Percentiles rank a stretch among this genome's conserved stretches.
Conservation (phyloP, 1,140 invertebrate genomes). For the Trichonephila clavipes region DNA sequence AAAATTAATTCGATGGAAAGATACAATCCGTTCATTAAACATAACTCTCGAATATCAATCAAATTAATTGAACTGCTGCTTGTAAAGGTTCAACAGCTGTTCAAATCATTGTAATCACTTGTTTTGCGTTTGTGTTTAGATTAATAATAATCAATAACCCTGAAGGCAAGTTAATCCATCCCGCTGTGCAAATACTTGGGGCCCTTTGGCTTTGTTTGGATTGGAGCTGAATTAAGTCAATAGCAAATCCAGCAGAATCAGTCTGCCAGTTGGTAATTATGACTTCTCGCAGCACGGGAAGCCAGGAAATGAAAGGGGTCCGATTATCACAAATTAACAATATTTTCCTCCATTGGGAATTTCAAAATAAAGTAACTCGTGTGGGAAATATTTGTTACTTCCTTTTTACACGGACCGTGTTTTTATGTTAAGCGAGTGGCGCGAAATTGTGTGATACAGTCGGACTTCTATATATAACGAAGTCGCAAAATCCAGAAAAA, state of each 20-base stretch:
- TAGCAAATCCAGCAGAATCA: background rate
- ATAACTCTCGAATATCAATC: background rate
- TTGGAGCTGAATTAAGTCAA: background rate
- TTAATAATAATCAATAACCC: background rate
- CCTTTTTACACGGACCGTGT: too few species aligned
- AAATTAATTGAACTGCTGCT: background rate
- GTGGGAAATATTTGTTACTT: too few species aligned
- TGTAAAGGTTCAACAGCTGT: background rate
- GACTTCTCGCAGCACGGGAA: too few species aligned
- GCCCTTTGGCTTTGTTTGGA: background rate
- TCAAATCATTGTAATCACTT: background rate
- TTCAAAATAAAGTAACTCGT: too few species aligned
- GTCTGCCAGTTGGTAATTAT: too few species aligned
- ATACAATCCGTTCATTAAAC: constrained; percentile 5
- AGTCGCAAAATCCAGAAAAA: too few species aligned
- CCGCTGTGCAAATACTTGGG: background rate
- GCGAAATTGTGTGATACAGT: too few species aligned
- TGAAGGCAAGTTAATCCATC: background rate
- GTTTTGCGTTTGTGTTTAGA: background rate
- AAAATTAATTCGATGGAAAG: background rate
- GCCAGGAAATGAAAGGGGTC: too few species aligned
- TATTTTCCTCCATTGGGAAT: too few species aligned
- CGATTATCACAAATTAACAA: too few species aligned
- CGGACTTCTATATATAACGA: too few species aligned
- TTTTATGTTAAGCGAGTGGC: too few species aligned